Evolutionary conservation across 2,888 invertebrate species (phyloP), one percentile per base, ranked within the genome.

Genomic region (Hartigia nigra): DNA sequence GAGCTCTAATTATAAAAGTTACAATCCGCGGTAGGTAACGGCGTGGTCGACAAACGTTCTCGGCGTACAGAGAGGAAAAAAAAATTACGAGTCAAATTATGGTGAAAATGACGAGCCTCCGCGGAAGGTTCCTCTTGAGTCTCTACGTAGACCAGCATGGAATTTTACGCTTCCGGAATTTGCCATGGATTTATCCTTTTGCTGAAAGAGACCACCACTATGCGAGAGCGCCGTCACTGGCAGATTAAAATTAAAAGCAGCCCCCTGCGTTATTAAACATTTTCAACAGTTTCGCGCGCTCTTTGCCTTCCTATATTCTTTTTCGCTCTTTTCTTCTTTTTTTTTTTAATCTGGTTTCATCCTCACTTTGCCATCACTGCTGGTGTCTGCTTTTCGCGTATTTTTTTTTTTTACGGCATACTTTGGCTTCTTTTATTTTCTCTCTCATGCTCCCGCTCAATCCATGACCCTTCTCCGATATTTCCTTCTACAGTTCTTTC

Each of bases 261-360:
- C 39, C 39, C 2, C 2, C 9, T 9, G 55, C 23, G 55, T 55
- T 55, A 55, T 55, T 55, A 55, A 55, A 55, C 55, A 55, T 55
- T 55, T 55, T 55, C 55, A 55, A 55, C 55, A 9, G 23, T 9
- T 55, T 55, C 55, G 55, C 14, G 39, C 39, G 55, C 23, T 55
- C 55, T 55, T 55, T 55, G 74, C 69, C 39, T 78, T 75, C 74
- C 70, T 55, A 37, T 70, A 55, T 55, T 39, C 70, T 69, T n/a
- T 23, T 55, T 37, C 12, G 12, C 69, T 34, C 35, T 35, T 74
- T n/a, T 31, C 31, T 72, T 11, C 76, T 39, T 76, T 37, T 76
- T 75, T 77, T 76, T 34, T 37, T 32, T 14, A 35, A 12, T 37
- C 75, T 75, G 77, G 55, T 55, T 55, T 55, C 55, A 55, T 55